phyloP scores from a whole-genome alignment of 2,113 vertebrate genomes.

The Gallinago undulata region DNA sequence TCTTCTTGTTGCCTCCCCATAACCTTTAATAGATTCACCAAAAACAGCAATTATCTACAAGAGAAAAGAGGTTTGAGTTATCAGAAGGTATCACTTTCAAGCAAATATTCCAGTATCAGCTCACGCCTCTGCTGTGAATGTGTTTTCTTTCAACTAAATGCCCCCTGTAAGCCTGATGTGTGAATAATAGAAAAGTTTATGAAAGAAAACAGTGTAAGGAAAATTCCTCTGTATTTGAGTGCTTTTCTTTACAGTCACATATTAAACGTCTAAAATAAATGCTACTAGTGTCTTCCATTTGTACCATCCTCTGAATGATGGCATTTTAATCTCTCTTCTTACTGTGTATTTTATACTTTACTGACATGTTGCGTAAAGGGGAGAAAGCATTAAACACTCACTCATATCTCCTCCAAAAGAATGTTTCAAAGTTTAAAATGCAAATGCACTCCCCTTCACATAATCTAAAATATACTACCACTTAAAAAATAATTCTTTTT shows the following conservation, averaged over 20 bases:
- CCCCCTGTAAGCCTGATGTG: background rate
- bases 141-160: background rate
- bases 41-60: constrained; percentile 86
- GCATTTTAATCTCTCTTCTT: background rate
- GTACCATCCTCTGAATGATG: background rate
- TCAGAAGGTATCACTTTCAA: background rate
- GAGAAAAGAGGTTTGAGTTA: background rate
- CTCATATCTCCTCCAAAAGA: background rate
- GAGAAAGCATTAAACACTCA: background rate
- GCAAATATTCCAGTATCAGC: background rate
- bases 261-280: background rate
- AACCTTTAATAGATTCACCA: constrained; percentile 91
- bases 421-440: background rate
- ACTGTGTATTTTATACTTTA: background rate
- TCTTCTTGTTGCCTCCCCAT: constrained; percentile 87
- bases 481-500: background rate
- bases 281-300: background rate
- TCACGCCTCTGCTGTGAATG: background rate
- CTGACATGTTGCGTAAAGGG: background rate
- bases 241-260: background rate
- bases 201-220: background rate
- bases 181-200: background rate
- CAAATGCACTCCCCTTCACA: background rate
- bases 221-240: background rate
- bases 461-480: background rate